Percentiles rank a stretch among this genome's conserved stretches.
These are phyloP conservation scores for Bovichtus variegatus DNA, from an alignment of 2,797 vertebrate genomes.

Conservation along the genomic window DNA sequence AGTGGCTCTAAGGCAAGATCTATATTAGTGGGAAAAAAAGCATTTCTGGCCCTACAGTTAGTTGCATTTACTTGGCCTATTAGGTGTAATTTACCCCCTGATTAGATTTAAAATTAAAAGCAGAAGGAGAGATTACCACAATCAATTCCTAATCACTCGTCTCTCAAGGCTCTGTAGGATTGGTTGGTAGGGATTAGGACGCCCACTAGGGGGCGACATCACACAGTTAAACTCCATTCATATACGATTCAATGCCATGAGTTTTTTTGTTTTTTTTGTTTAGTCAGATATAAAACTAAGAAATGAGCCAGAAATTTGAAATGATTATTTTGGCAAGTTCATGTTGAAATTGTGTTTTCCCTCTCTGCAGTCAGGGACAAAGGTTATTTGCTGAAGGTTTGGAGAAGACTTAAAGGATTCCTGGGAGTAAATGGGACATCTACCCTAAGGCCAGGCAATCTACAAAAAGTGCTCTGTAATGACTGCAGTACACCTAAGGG, in stretches of 20 bases:
- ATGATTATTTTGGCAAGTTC: not conserved
- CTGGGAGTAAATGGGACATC: conserved; percentile 23
- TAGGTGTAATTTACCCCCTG: conserved; percentile 26
- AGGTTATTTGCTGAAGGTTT: not conserved
- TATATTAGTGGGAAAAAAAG: not conserved
- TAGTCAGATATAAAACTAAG: not conserved
- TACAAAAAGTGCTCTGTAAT: conserved; percentile 28
- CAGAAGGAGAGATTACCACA: not conserved
- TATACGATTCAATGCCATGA: too few species aligned
- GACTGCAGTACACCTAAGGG: conserved; percentile 52
- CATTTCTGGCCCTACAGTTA: not conserved
- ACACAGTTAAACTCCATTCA: conserved; percentile 52
- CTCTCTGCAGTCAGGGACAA: not conserved
- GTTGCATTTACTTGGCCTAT: conserved; percentile 15
- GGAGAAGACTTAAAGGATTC: conserved; percentile 41
- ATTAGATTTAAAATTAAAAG: conserved; percentile 37
- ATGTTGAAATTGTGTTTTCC: not conserved
- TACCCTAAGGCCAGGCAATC: not conserved
- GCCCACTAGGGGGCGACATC: conserved; percentile 76
- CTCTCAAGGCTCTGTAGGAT: not conserved
- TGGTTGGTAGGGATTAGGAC: not conserved
- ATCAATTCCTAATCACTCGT: not conserved
- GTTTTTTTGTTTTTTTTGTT: not conserved
- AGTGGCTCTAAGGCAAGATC: not conserved
- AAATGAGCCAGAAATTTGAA: not conserved